phyloP scores from a whole-genome alignment of 1,140 invertebrate genomes.

The Drosophila lacertosa region DNA sequence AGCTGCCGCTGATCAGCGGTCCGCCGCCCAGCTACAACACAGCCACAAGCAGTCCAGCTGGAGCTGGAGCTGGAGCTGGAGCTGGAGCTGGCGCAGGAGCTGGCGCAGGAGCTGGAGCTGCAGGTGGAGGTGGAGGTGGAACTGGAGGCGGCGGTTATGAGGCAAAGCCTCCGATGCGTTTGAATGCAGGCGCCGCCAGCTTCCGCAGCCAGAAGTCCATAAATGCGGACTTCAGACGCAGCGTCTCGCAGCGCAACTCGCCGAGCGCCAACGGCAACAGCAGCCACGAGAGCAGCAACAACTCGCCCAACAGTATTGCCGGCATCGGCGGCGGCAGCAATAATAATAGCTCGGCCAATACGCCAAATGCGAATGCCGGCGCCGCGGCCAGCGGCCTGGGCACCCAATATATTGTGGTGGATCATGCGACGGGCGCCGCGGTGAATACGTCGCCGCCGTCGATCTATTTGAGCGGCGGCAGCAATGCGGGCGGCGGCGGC shows the following conservation, averaged over 20 bases:
- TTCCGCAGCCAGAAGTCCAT: slow-evolving; percentile 76
- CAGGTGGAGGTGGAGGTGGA: not conserved
- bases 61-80: not conserved
- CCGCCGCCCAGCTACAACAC: slow-evolving; percentile 66
- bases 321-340: slow-evolving; percentile 49
- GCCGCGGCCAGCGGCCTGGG: slow-evolving; percentile 39
- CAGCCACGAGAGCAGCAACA: slow-evolving; percentile 83
- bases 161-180: slow-evolving; percentile 70
- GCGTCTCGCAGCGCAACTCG: slow-evolving; percentile 79
- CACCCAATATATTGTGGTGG: slow-evolving; percentile 64
- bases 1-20: slow-evolving; percentile 71
- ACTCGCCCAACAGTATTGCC: slow-evolving; percentile 83
- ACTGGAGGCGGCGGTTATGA: slow-evolving; percentile 40
- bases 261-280: slow-evolving; percentile 76
- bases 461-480: slow-evolving; percentile 47
- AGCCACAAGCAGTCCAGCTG: slow-evolving; percentile 36
- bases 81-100: not conserved
- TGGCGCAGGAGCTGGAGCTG: not conserved
- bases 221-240: slow-evolving; percentile 75
- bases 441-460: slow-evolving; percentile 63
- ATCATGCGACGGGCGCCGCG: slow-evolving; percentile 59
- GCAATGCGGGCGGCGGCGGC: slow-evolving; percentile 27
- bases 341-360: slow-evolving; percentile 67
- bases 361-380: slow-evolving; percentile 59
- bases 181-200: slow-evolving; percentile 73